Conservation (phyloP, 1,140 invertebrate species). For the Pseudomyrmex gracilis region DNA sequence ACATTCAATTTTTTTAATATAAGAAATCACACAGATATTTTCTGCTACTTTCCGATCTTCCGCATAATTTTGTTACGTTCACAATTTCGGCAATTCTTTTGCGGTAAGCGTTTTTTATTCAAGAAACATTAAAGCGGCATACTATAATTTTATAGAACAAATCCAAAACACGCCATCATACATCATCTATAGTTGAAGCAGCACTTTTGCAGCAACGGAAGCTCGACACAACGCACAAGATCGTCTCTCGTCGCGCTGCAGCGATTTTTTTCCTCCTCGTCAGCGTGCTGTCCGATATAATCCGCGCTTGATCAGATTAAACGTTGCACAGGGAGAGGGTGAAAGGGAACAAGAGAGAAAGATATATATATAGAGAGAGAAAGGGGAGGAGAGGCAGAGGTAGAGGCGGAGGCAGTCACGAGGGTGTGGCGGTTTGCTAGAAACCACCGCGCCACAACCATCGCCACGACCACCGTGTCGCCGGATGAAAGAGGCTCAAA, state of each 20-base stretch:
- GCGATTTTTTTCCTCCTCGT: slow-evolving; percentile 68
- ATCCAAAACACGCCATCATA: background rate
- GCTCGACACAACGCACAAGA: slow-evolving; percentile 43
- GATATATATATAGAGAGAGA: background rate
- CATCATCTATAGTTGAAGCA: slow-evolving; percentile 18
- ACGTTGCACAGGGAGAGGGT: slow-evolving; percentile 77
- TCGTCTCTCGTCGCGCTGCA: slow-evolving; percentile 54
- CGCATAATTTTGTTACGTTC: no score
- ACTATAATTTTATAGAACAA: slow-evolving; percentile 10
- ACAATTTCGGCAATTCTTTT: no score
- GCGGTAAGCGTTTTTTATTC: no score
- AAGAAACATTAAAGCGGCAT: background rate
- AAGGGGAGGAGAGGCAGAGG: slow-evolving; percentile 49
- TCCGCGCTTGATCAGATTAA: slow-evolving; percentile 86
- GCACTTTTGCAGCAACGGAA: slow-evolving; percentile 19
- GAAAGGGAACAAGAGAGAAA: slow-evolving; percentile 11
- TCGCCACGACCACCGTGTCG: slow-evolving; percentile 72
- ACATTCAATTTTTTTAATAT: no score
- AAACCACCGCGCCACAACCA: slow-evolving; percentile 59
- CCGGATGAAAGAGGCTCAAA: slow-evolving; percentile 85
- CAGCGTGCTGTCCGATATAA: slow-evolving; percentile 81
- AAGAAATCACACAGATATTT: no score
- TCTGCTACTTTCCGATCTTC: no score
- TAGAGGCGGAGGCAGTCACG: slow-evolving; percentile 59
- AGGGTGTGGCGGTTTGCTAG: slow-evolving; percentile 69